A percentile compares a stretch with the other conserved stretches of the same genome.
Evolutionary conservation across 2,113 vertebrate genomes (phyloP).

Genomic region (Hippocampus mohnikei): DNA sequence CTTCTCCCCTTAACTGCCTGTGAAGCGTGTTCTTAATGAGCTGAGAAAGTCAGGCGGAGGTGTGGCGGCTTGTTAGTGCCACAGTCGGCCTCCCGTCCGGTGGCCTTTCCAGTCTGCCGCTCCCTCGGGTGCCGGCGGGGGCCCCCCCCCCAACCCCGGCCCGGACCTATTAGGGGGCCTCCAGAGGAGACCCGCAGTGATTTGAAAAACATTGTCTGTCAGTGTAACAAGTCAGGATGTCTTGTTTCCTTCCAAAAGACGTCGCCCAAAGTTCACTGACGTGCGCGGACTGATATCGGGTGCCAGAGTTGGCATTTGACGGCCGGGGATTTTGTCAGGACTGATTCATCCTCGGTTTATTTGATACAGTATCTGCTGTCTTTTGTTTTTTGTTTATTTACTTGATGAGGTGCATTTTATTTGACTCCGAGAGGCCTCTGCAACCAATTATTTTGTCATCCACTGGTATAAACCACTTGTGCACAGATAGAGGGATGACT

Average conservation of each 20-base stretch:
- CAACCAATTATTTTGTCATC: neutral
- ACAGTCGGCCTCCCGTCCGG: slow-evolving; percentile 25
- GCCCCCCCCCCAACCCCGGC: neutral
- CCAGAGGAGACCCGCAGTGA: slow-evolving; percentile 36
- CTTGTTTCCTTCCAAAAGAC: slow-evolving; percentile 39
- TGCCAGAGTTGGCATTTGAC: slow-evolving; percentile 38
- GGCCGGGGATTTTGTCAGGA: slow-evolving; percentile 36
- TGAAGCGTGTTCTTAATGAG: slow-evolving; percentile 69
- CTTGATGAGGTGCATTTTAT: neutral
- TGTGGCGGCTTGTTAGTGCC: slow-evolving; percentile 62
- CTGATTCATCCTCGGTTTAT: slow-evolving; percentile 61
- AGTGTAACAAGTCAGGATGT: slow-evolving; percentile 41
- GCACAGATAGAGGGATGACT: neutral
- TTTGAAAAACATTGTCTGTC: slow-evolving; percentile 32
- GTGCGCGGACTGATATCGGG: slow-evolving; percentile 67
- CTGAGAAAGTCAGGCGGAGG: slow-evolving; percentile 61
- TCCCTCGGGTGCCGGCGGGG: slow-evolving; percentile 43
- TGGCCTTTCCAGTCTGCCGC: slow-evolving; percentile 39
- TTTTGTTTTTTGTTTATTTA: slow-evolving; percentile 18
- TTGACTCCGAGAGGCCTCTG: neutral
- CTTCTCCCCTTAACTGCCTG: slow-evolving; percentile 49
- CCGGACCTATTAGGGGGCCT: slow-evolving; percentile 42
- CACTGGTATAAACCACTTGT: neutral
- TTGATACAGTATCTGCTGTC: slow-evolving; percentile 45
- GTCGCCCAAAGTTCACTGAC: slow-evolving; percentile 52